A percentile compares a stretch with the other conserved stretches of the same genome.
phyloP scores from a whole-genome alignment of 2,888 invertebrate genomes.

The Lacanobia oleracea region DNA sequence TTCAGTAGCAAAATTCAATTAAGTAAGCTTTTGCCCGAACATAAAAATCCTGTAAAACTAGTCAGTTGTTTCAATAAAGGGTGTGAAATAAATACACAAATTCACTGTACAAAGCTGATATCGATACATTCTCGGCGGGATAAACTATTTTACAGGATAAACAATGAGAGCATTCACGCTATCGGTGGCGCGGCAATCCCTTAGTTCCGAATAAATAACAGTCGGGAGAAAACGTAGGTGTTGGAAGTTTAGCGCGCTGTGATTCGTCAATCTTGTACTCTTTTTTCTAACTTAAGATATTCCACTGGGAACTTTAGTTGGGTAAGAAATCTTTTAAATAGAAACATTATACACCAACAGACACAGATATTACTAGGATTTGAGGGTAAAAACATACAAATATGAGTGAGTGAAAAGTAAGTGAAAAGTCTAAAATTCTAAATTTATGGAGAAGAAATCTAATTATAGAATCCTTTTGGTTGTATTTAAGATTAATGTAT shows the following conservation, averaged over 20 bases:
- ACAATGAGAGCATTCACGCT: constrained; percentile 49
- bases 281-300: constrained; percentile 20
- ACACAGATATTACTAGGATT: no score
- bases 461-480: not conserved
- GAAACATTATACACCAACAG: not conserved
- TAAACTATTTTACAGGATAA: constrained; percentile 53
- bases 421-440: no score
- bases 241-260: constrained; percentile 36
- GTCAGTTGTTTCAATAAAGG: constrained; percentile 12
- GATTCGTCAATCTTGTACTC: constrained; percentile 47
- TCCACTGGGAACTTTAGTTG: not conserved
- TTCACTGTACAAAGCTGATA: constrained; percentile 35
- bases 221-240: constrained; percentile 17
- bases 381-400: no score
- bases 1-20: no score
- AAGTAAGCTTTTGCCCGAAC: not conserved
- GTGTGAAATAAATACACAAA: constrained; percentile 21
- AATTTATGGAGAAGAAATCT: no score
- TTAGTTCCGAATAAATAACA: constrained; percentile 53
- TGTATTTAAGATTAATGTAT: not conserved
- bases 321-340: not conserved
- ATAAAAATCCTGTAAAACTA: not conserved
- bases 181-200: constrained; percentile 40
- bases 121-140: constrained; percentile 45
- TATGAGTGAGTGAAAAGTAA: no score